A percentile compares a stretch with the other conserved stretches of the same genome.
Evolutionary conservation across 2,797 vertebrate genomes (phyloP).

Genomic region (Helostoma temminkii): DNA sequence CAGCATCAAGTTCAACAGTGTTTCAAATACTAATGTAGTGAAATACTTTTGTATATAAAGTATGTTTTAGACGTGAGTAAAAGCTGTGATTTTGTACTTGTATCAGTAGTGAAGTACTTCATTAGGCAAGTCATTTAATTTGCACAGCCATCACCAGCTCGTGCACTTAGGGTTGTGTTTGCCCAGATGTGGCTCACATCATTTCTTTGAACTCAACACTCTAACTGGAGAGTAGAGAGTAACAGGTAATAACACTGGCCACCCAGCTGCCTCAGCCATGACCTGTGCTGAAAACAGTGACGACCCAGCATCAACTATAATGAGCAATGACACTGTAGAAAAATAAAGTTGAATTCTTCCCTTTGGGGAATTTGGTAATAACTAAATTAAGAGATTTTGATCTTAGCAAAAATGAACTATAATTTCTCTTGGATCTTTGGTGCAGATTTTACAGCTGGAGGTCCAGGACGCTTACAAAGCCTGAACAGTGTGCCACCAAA

Average conservation of each 20-base stretch:
- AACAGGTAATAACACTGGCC: not conserved
- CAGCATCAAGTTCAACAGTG: too few species aligned
- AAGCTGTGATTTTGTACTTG: too few species aligned
- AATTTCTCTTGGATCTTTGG: not conserved
- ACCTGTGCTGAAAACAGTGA: not conserved
- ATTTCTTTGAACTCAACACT: not conserved
- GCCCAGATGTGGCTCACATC: constrained; percentile 18
- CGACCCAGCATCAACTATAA: not conserved
- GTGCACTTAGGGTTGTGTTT: not conserved
- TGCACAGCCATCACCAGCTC: not conserved
- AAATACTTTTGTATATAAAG: too few species aligned
- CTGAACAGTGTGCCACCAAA: constrained; percentile 12
- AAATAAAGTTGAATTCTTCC: not conserved
- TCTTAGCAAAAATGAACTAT: not conserved
- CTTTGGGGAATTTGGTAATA: not conserved
- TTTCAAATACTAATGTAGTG: too few species aligned
- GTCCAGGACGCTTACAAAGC: not conserved
- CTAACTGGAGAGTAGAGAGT: not conserved
- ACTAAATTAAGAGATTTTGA: not conserved
- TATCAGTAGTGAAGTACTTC: too few species aligned
- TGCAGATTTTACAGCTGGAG: not conserved
- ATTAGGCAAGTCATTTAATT: too few species aligned
- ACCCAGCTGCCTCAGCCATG: not conserved
- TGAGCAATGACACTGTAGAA: not conserved
- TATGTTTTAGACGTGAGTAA: too few species aligned